phyloP scores from a whole-genome alignment of 2,888 invertebrate genomes.

The Sinelater perroti region DNA sequence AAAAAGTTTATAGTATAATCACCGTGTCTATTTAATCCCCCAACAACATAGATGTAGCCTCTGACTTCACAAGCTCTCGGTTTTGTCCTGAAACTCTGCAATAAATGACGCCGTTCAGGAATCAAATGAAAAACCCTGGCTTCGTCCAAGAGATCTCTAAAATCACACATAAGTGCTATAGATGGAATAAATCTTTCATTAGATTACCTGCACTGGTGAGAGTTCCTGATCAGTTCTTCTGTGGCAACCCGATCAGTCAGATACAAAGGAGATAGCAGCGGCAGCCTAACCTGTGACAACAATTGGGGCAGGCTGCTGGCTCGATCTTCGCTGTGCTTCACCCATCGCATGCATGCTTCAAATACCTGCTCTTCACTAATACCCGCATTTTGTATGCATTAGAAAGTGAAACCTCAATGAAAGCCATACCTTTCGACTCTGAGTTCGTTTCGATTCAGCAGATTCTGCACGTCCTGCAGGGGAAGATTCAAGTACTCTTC shows the following conservation, averaged over 20 bases:
- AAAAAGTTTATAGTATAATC: slow-evolving; percentile 32
- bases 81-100: slow-evolving; percentile 79
- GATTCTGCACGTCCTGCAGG: slow-evolving; percentile 70
- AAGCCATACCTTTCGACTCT: slow-evolving; percentile 67
- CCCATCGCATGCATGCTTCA: slow-evolving; percentile 85
- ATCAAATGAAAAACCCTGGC: slow-evolving; percentile 88
- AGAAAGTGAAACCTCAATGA: no score
- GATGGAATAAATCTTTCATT: neutral
- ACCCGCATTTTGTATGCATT: slow-evolving; percentile 34
- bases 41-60: slow-evolving; percentile 87
- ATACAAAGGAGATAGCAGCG: slow-evolving; percentile 82
- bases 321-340: slow-evolving; percentile 71
- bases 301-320: slow-evolving; percentile 72
- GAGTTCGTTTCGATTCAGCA: slow-evolving; percentile 79
- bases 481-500: slow-evolving; percentile 78
- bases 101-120: slow-evolving; percentile 80
- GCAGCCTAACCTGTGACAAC: slow-evolving; percentile 78
- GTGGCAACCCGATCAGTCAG: slow-evolving; percentile 82
- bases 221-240: slow-evolving; percentile 78
- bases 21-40: slow-evolving; percentile 84
- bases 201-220: slow-evolving; percentile 76
- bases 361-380: slow-evolving; percentile 81
- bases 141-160: slow-evolving; percentile 83
- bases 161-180: slow-evolving; percentile 35
- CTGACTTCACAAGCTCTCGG: slow-evolving; percentile 79